Conservation (phyloP, 2,888 invertebrate species). For the Oligia strigilis region DNA sequence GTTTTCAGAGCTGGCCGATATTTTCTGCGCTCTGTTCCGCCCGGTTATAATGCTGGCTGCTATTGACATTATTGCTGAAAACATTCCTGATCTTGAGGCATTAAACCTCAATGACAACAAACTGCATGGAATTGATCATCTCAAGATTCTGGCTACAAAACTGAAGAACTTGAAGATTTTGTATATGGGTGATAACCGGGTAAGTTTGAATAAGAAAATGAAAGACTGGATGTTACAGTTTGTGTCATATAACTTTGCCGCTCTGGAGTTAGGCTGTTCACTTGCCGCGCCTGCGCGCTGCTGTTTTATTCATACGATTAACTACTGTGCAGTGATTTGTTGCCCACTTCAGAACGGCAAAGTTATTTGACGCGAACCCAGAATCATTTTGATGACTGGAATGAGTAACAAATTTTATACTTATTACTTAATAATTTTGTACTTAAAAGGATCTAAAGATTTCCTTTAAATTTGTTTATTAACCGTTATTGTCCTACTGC, state of each 20-base stretch:
- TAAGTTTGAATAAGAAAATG: conserved; percentile 78
- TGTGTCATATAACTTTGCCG: too few species aligned
- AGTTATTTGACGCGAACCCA: too few species aligned
- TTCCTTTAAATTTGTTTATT: too few species aligned
- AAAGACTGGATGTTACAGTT: not conserved
- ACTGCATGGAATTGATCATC: conserved; percentile 92
- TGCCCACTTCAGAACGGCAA: too few species aligned
- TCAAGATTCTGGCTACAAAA: conserved; percentile 92
- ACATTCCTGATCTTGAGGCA: conserved; percentile 95
- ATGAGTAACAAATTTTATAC: not conserved
- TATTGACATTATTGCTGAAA: conserved; percentile 94
- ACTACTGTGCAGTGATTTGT: too few species aligned
- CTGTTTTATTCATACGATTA: too few species aligned
- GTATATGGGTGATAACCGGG: conserved; percentile 95
- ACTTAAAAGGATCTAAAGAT: too few species aligned
- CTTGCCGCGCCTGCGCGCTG: too few species aligned
- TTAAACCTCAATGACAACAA: conserved; percentile 95
- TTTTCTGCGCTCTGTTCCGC: conserved; percentile 94
- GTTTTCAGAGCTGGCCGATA: conserved; percentile 91
- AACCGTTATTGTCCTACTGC: too few species aligned
- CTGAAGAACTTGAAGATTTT: conserved; percentile 94
- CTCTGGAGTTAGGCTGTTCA: too few species aligned
- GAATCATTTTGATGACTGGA: not conserved
- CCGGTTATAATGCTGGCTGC: conserved; percentile 93
- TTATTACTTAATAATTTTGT: too few species aligned